Evolutionary conservation across 2,797 vertebrate genomes (phyloP).

Genomic region (Catamblyrhynchus diadema): DNA sequence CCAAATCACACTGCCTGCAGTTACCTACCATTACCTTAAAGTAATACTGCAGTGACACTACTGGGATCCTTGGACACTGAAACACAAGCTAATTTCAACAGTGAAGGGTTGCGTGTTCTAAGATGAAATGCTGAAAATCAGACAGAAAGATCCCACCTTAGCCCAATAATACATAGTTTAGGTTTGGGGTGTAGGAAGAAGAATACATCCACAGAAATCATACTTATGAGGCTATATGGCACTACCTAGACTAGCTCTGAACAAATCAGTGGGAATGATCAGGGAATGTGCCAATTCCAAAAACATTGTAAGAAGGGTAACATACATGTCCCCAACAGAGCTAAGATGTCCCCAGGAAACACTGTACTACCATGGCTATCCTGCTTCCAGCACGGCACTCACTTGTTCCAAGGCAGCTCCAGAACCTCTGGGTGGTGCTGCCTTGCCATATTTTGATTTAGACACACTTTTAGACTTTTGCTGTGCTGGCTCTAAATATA

Average conservation of each 20-base stretch:
- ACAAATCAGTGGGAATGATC: background rate
- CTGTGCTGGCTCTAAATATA: background rate
- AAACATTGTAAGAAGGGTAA: background rate
- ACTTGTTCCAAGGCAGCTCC: background rate
- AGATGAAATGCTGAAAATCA: background rate
- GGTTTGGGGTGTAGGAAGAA: background rate
- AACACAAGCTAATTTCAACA: background rate
- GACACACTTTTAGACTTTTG: background rate
- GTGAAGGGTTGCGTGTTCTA: background rate
- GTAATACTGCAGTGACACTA: background rate
- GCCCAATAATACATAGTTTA: background rate
- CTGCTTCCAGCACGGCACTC: background rate
- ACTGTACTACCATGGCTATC: background rate
- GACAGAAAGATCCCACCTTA: background rate
- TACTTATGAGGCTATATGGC: background rate
- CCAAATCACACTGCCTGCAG: slow-evolving; percentile 14
- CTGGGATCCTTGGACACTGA: background rate
- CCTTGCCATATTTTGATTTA: background rate
- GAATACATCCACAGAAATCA: background rate
- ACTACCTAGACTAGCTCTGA: background rate
- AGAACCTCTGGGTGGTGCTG: background rate
- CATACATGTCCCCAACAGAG: accelerated
- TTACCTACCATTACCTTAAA: background rate
- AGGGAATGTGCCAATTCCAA: background rate
- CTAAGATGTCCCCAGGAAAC: background rate